phyloP scores from a whole-genome alignment of 35 echinoderm and acorn worm genomes.

The Ophioderma brevispina region DNA sequence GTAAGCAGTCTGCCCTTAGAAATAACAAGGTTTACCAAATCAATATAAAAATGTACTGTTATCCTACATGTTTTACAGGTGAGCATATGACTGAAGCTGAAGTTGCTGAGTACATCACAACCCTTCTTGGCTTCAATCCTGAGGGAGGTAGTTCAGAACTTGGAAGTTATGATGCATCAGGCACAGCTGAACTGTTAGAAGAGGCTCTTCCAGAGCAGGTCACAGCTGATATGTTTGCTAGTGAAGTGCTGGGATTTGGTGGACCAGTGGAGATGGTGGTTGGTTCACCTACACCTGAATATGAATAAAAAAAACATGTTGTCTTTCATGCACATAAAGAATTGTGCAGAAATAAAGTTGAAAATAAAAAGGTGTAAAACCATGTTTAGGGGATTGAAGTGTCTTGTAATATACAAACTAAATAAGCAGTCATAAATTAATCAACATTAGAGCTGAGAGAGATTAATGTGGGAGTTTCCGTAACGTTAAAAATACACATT shows the following conservation, averaged over 20 bases:
- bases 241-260: slow-evolving; percentile 90
- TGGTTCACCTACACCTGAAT: slow-evolving; percentile 12
- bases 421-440: too few relatives aligned
- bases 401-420: too few relatives aligned
- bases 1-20: too few relatives aligned
- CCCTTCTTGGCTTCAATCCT: slow-evolving; percentile 90
- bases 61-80: slow-evolving; percentile 47
- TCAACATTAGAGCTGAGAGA: too few relatives aligned
- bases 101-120: slow-evolving; percentile 94
- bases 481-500: too few relatives aligned
- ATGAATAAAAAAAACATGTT: not conserved
- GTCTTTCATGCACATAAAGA: not conserved
- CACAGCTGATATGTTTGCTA: slow-evolving; percentile 83
- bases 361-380: too few relatives aligned
- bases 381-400: too few relatives aligned
- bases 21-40: too few relatives aligned
- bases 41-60: not conserved
- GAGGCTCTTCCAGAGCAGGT: slow-evolving; percentile 85
- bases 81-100: slow-evolving; percentile 94
- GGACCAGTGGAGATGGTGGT: slow-evolving; percentile 24
- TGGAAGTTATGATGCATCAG: slow-evolving; percentile 68
- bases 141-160: slow-evolving; percentile 98
- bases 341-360: not conserved
- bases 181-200: slow-evolving; percentile 72
- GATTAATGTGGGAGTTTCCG: too few relatives aligned